Conservation (phyloP, 2,797 vertebrate genomes). For the Melopsittacus undulatus region DNA sequence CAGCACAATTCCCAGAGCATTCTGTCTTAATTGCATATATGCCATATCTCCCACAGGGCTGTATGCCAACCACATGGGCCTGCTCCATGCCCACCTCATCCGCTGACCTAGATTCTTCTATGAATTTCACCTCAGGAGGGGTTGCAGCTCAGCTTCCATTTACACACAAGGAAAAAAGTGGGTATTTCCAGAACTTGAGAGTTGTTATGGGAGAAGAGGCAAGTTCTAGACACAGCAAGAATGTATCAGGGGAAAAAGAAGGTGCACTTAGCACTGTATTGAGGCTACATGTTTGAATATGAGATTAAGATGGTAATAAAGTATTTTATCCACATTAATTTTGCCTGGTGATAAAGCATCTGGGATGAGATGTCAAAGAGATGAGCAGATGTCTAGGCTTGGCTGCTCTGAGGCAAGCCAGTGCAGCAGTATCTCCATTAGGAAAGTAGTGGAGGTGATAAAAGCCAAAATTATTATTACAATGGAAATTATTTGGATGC, state of each 20-base stretch:
- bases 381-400: conserved; percentile 63
- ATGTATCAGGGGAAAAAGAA: neutral
- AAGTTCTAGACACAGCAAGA: conserved; percentile 14
- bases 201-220: neutral
- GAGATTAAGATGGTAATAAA: conserved; percentile 25
- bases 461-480: conserved; percentile 53
- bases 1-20: conserved; percentile 69
- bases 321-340: conserved; percentile 34
- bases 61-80: conserved; percentile 63
- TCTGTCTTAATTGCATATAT: conserved; percentile 69
- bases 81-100: conserved; percentile 54
- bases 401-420: conserved; percentile 53
- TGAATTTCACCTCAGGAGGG: conserved; percentile 18
- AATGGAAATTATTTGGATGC: conserved; percentile 30
- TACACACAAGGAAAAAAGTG: neutral
- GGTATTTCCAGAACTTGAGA: neutral
- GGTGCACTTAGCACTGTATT: accelerated
- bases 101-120: conserved; percentile 53
- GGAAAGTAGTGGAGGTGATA: neutral
- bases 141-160: neutral
- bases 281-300: neutral
- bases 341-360: conserved; percentile 63
- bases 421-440: conserved; percentile 22
- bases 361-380: conserved; percentile 67
- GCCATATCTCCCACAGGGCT: conserved; percentile 65